Percentiles rank a stretch among this genome's conserved stretches.
Evolutionary conservation across 2,888 invertebrate species (phyloP).

Genomic region (Synanthedon myopaeformis): DNA sequence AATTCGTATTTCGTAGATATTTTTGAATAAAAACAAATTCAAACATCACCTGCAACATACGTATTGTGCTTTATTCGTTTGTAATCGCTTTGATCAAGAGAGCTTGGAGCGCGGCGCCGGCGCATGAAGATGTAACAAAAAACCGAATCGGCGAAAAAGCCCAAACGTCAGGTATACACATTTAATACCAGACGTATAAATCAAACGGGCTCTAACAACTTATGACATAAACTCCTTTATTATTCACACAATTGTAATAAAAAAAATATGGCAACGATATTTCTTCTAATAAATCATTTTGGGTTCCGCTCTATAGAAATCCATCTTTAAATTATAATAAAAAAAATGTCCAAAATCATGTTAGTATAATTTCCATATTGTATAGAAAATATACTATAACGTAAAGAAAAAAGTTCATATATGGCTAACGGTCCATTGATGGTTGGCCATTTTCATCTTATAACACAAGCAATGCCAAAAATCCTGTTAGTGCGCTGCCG

Average conservation of each 20-base stretch:
- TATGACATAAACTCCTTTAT: conserved; percentile 63
- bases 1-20: no score
- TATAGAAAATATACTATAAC: no score
- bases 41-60: not conserved
- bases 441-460: no score
- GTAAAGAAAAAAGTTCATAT: no score
- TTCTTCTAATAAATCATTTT: not conserved
- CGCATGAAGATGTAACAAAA: conserved; percentile 32
- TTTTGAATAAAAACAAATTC: no score
- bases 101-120: conserved; percentile 36
- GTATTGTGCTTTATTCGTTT: conserved; percentile 31
- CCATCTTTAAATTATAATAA: no score
- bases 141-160: conserved; percentile 20
- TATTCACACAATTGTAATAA: conserved; percentile 43
- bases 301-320: not conserved
- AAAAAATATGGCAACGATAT: conserved; percentile 14
- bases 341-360: no score
- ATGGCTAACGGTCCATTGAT: no score
- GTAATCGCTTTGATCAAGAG: conserved; percentile 46
- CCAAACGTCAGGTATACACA: conserved; percentile 36
- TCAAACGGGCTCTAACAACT: conserved; percentile 53
- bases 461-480: no score
- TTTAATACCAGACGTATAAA: conserved; percentile 43
- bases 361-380: no score
- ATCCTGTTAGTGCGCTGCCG: no score